Percentiles rank a stretch among this genome's conserved stretches.
Conservation (phyloP, 1,140 invertebrate species). For the Trichomalopsis sarcophagae region DNA sequence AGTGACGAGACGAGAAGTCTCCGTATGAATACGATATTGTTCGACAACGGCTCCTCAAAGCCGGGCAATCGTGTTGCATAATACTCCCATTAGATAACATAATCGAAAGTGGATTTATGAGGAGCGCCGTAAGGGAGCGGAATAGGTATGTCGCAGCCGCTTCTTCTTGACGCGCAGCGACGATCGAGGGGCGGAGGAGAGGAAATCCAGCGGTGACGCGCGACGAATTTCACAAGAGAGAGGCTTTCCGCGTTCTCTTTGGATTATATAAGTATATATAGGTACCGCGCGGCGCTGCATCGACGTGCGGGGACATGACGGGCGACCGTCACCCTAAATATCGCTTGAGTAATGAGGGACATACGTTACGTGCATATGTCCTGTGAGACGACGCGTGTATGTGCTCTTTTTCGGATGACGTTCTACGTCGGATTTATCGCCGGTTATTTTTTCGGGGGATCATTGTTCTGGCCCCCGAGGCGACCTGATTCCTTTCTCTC, state of each 20-base stretch:
- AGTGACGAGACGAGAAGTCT: background rate
- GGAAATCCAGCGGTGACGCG: constrained; percentile 38
- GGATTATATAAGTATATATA: constrained; percentile 18
- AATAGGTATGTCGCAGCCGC: background rate
- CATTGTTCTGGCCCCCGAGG: background rate
- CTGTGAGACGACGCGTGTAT: background rate
- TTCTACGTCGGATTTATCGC: background rate
- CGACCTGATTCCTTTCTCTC: background rate
- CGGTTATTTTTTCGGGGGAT: constrained; percentile 26
- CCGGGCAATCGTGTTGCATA: constrained; percentile 72
- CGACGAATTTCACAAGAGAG: constrained; percentile 48
- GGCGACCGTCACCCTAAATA: constrained; percentile 37
- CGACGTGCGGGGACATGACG: constrained; percentile 27
- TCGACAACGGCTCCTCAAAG: constrained; percentile 64
- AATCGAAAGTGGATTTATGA: constrained; percentile 74
- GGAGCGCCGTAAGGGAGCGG: constrained; percentile 52
- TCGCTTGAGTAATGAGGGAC: constrained; percentile 42
- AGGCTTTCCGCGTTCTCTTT: constrained; percentile 28
- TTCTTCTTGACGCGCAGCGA: background rate
- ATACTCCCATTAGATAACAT: constrained; percentile 73
- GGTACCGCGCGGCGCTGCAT: constrained; percentile 1
- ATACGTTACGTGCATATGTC: constrained; percentile 35
- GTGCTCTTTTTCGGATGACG: constrained; percentile 4
- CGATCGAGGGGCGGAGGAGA: constrained; percentile 8
- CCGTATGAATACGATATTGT: constrained; percentile 51